phyloP scores from a whole-genome alignment of 2,797 vertebrate genomes.

The Lophura swinhoii region DNA sequence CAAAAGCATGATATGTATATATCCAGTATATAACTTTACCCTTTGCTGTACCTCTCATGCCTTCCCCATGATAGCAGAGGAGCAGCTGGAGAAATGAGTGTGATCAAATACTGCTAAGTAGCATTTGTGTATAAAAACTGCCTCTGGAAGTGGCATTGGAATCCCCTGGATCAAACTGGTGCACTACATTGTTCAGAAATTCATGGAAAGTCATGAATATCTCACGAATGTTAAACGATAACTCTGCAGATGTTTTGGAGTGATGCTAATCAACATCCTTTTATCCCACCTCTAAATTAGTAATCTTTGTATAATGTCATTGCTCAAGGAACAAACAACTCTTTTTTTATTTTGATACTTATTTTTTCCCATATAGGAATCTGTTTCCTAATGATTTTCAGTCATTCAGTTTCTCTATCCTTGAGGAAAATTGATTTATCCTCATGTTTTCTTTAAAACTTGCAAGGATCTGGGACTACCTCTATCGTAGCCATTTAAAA shows the following conservation, averaged over 20 bases:
- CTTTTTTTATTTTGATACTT: neutral
- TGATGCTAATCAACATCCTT: neutral
- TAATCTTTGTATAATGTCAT: neutral
- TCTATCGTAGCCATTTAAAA: neutral
- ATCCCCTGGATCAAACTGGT: neutral
- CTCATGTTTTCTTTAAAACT: neutral
- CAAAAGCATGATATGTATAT: neutral
- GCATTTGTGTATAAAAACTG: neutral
- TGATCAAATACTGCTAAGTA: neutral
- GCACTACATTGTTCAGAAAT: neutral
- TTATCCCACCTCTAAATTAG: neutral
- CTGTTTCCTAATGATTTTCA: neutral
- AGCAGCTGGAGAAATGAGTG: neutral
- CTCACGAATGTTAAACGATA: neutral
- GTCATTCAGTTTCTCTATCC: neutral
- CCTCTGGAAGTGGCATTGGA: neutral
- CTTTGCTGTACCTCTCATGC: neutral
- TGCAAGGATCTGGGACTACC: neutral
- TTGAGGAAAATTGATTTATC: neutral
- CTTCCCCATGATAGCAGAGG: neutral
- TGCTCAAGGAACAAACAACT: neutral
- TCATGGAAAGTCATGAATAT: neutral
- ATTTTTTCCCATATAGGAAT: neutral
- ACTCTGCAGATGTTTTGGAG: neutral
- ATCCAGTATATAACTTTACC: neutral